Percentiles rank a stretch among this genome's conserved stretches.
Evolutionary conservation across 2,113 vertebrate genomes (phyloP).

Genomic region (Melanocharis versteri): DNA sequence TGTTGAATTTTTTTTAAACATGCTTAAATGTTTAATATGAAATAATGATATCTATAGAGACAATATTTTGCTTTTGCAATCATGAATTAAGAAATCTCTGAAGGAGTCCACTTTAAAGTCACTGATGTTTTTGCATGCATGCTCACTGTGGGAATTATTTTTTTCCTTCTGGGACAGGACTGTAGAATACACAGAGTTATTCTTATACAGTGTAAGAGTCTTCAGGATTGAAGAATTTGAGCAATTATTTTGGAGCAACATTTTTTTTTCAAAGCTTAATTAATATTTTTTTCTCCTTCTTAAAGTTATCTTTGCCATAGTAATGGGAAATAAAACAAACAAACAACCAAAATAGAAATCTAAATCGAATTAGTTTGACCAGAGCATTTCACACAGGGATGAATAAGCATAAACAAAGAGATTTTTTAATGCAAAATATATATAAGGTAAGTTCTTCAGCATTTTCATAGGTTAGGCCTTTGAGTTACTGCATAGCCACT

Average conservation of each 20-base stretch:
- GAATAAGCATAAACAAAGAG: not conserved
- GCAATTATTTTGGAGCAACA: not conserved
- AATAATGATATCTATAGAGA: not conserved
- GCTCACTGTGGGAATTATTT: not conserved
- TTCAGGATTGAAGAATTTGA: not conserved
- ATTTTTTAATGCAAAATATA: not conserved
- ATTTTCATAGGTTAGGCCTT: not conserved
- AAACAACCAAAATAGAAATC: not conserved
- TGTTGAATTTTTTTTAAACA: not conserved
- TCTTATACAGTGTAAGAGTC: not conserved
- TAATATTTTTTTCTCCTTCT: not conserved
- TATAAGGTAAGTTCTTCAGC: not conserved
- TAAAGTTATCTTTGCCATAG: not conserved
- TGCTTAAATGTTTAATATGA: not conserved
- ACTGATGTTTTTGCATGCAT: not conserved
- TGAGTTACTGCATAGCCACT: not conserved
- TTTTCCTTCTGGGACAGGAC: not conserved
- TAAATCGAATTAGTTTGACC: not conserved
- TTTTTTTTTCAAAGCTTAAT: rapidly evolving
- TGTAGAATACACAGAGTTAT: not conserved
- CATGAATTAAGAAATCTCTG: not conserved
- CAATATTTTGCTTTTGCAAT: not conserved
- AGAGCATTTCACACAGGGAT: not conserved
- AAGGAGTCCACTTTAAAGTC: not conserved
- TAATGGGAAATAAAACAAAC: not conserved